These are phyloP conservation scores for Campoplex capitator DNA, from an alignment of 2,888 invertebrate species.

Conservation along the genomic window DNA sequence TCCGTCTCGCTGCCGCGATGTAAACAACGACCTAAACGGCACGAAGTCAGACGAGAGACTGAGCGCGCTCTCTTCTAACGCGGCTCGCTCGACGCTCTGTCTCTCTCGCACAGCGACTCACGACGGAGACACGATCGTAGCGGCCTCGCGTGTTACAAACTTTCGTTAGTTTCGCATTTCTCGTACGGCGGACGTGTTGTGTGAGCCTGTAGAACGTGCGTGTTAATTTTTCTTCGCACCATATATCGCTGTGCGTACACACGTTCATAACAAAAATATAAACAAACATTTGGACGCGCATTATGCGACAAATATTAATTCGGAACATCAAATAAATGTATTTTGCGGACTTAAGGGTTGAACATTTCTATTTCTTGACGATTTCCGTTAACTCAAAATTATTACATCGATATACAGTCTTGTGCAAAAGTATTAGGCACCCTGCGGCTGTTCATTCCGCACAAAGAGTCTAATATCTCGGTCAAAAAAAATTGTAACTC, in stretches of 20 bases:
- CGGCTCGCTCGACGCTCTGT: conserved; percentile 26
- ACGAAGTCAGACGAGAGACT: conserved; percentile 70
- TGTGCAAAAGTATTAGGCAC: too few species aligned
- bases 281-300: neutral
- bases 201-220: neutral
- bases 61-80: conserved; percentile 58
- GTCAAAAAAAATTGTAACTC: too few species aligned
- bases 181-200: neutral
- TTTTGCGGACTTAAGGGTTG: neutral
- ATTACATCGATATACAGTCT: too few species aligned
- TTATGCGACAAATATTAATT: neutral
- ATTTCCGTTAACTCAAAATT: too few species aligned
- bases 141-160: conserved; percentile 60
- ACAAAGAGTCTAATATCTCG: too few species aligned
- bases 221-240: neutral
- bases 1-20: conserved; percentile 1
- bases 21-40: conserved; percentile 61
- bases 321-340: neutral
- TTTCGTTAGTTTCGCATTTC: conserved; percentile 25
- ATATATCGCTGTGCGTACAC: neutral
- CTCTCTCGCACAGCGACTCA: conserved; percentile 22
- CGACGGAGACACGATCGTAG: conserved; percentile 53
- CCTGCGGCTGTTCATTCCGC: too few species aligned
- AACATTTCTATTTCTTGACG: neutral
- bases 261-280: neutral